Evolutionary conservation across 30 jellyfish, hydroid and myxozoan genomes (phyloP).

Genomic region (Turritopsis dohrnii): DNA sequence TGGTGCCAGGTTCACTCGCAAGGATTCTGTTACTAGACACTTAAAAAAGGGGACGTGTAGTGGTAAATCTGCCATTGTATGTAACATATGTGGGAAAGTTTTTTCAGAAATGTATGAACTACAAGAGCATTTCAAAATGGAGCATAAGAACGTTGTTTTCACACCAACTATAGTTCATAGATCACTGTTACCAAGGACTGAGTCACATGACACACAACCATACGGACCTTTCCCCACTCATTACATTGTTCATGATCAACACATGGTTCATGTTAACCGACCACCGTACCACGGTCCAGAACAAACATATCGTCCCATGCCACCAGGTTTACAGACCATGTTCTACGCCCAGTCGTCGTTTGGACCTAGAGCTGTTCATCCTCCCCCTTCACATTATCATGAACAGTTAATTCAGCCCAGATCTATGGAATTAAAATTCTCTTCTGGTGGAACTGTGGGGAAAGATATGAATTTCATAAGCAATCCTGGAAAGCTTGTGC

Average conservation of each 20-base stretch:
- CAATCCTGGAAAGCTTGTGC: background rate
- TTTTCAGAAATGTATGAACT: constrained; percentile 26
- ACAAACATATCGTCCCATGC: constrained; percentile 22
- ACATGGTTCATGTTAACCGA: constrained; percentile 2
- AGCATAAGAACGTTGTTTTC: constrained; percentile 29
- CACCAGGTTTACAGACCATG: constrained; percentile 24
- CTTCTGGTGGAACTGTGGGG: background rate
- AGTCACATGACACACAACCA: background rate
- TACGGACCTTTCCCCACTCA: constrained; percentile 3
- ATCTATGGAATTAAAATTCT: background rate
- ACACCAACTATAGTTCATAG: constrained; percentile 23
- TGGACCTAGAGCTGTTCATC: background rate
- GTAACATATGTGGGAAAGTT: constrained; percentile 38
- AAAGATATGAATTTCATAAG: background rate
- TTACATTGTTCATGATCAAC: constrained; percentile 1
- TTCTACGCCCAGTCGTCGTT: constrained; percentile 7
- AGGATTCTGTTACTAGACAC: constrained; percentile 43
- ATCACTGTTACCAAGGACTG: constrained; percentile 23
- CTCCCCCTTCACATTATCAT: constrained; percentile 1
- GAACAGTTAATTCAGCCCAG: background rate
- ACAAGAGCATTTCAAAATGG: constrained; percentile 30
- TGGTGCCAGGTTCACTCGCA: constrained; percentile 46
- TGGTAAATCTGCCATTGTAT: constrained; percentile 41
- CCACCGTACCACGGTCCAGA: constrained; percentile 5
- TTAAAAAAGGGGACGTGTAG: constrained; percentile 40